Conservation (phyloP, 2,113 vertebrate species). For the Hyperopisus bebe region DNA sequence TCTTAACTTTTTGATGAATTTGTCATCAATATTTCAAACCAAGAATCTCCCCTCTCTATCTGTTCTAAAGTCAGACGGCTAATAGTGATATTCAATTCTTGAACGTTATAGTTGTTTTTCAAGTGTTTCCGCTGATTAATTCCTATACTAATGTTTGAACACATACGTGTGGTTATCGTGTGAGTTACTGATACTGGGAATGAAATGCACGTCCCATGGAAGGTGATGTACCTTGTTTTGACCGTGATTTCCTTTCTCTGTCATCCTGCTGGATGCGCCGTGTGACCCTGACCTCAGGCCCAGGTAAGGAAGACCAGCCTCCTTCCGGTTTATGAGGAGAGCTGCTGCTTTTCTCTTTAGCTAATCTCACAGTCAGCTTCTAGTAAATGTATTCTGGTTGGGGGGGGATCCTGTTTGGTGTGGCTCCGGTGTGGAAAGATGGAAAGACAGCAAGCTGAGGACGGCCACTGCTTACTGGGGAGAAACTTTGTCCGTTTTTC, state of each 20-base stretch:
- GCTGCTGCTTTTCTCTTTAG: background rate
- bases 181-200: background rate
- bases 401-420: background rate
- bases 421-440: background rate
- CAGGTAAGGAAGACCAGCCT: slow-evolving; percentile 5
- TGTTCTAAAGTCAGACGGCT: background rate
- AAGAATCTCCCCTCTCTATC: background rate
- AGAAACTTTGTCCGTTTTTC: background rate
- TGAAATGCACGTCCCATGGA: background rate
- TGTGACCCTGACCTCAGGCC: slow-evolving; percentile 10
- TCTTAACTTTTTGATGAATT: background rate
- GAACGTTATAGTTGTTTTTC: background rate
- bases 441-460: background rate
- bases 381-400: background rate
- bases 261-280: background rate
- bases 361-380: background rate
- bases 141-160: background rate
- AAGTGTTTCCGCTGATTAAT: background rate
- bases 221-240: background rate
- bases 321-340: background rate
- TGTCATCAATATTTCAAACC: background rate
- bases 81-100: background rate
- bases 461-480: background rate
- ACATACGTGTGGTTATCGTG: background rate
- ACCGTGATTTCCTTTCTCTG: background rate